Evolutionary conservation across 2,888 invertebrate genomes (phyloP), one percentile per base, ranked within the genome.

Genomic region (Euplexia lucipara): DNA sequence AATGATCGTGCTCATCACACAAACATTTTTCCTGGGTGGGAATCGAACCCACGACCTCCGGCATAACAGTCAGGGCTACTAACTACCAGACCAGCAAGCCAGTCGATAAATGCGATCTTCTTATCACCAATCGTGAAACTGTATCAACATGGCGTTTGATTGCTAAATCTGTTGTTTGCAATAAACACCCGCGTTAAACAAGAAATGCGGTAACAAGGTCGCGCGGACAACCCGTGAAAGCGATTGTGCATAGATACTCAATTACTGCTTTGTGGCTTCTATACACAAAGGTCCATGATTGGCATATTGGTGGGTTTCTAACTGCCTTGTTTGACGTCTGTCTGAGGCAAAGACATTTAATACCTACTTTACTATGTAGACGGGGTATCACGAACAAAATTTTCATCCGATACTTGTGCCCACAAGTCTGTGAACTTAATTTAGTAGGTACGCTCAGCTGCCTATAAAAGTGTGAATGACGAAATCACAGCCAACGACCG

Each of bases 171-270:
- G 64, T 75, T 73, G 49, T 68, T 73, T 58, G 73, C 42, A 63
- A 57, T 54, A 14, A 58, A 37, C 47, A 60, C 57, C 35, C 59
- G 57, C 45, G 71, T 77, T 62, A 34, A 57, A 49, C 59, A 63
- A 71, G 73, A 74, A 76, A 67, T 63, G 60, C 48, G 47, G 14
- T 16, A 30, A 12, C 72, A 75, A 67, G 73, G 75, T 49, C 74
- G 42, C 20, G 32, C 52, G 35, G 48, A 61, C 72, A 51, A 51
- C 45, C 73, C 51, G 58, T 56, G 72, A 77, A 75, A 78, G 73
- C 61, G 47, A 44, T 58, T 52, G 49, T 48, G 22, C 8, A 44
- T 48, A 63, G 45, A 70, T 49, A 58, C 48, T 39, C 56, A 39
- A 56, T 52, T 52, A 53, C 20, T 39, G 16, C 20, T 6, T 47